phyloP scores from a whole-genome alignment of 2,888 invertebrate genomes.

The Ephialtes manifestator region DNA sequence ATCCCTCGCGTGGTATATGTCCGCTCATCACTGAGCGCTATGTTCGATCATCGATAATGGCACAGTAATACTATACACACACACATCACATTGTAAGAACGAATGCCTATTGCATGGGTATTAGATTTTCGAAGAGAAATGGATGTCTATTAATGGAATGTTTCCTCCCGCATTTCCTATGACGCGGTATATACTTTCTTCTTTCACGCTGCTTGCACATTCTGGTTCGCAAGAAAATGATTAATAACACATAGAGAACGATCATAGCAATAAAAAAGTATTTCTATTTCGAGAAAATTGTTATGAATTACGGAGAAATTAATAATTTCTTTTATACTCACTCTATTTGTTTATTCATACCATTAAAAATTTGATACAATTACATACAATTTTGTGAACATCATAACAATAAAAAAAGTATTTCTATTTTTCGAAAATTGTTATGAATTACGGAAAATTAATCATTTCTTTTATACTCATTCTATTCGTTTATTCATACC shows the following conservation, averaged over 20 bases:
- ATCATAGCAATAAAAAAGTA: background rate
- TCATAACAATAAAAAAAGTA: too few relatives aligned
- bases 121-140: conserved; percentile 42
- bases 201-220: conserved; percentile 2
- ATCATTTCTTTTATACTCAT: too few relatives aligned
- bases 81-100: conserved; percentile 18
- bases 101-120: conserved; percentile 2
- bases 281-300: too few relatives aligned
- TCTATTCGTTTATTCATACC: too few relatives aligned
- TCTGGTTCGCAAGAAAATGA: conserved; percentile 17
- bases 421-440: too few relatives aligned
- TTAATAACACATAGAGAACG: conserved; percentile 27
- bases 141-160: conserved; percentile 52
- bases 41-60: conserved; percentile 68
- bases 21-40: conserved; percentile 64
- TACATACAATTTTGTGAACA: too few relatives aligned
- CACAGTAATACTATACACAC: conserved; percentile 27
- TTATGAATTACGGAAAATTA: too few relatives aligned
- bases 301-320: too few relatives aligned
- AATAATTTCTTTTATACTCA: too few relatives aligned
- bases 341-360: too few relatives aligned
- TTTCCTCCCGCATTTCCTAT: background rate
- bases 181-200: background rate
- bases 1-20: conserved; percentile 49
- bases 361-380: too few relatives aligned